These are phyloP conservation scores for Dicyrtoma fusca DNA, from an alignment of 2,888 invertebrate species.

Conservation along the genomic window DNA sequence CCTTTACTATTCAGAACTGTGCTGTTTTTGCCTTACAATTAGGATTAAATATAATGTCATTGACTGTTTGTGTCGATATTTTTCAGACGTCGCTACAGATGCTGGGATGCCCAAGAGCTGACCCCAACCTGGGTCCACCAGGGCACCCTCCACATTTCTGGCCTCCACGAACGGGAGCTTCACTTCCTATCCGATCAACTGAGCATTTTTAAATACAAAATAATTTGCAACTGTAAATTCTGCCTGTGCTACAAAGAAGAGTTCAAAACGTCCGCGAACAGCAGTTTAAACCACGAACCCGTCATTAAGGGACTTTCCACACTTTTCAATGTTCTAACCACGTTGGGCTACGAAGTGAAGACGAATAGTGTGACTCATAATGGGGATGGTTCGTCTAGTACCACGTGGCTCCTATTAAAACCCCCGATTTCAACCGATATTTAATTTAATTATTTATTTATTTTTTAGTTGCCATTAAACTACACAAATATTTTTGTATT, in stretches of 20 bases:
- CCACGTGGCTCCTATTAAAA: conserved; percentile 19
- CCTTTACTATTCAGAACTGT: too few relatives aligned
- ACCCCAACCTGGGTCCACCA: too few relatives aligned
- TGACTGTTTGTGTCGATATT: too few relatives aligned
- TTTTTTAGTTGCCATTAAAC: too few relatives aligned
- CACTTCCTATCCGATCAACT: conserved; percentile 17
- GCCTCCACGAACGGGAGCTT: too few relatives aligned
- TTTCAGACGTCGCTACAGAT: too few relatives aligned
- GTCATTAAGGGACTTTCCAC: conserved; percentile 9
- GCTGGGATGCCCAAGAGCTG: too few relatives aligned
- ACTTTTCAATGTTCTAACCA: background rate
- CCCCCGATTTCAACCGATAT: conserved; percentile 9
- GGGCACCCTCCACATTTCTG: background rate
- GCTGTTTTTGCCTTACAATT: too few relatives aligned
- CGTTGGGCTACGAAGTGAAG: conserved; percentile 11
- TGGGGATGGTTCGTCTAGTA: conserved; percentile 6
- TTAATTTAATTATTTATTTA: conserved; percentile 7
- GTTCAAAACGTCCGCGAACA: background rate
- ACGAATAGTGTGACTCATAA: conserved; percentile 13
- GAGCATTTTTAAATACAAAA: conserved; percentile 20
- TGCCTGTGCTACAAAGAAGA: conserved; percentile 25
- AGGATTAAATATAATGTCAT: too few relatives aligned
- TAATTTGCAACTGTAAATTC: conserved; percentile 26
- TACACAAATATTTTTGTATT: too few relatives aligned
- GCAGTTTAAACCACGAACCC: background rate